Base-by-base conservation (phyloP, 2,888 invertebrate species). In the Deilephila porcellus region DNA sequence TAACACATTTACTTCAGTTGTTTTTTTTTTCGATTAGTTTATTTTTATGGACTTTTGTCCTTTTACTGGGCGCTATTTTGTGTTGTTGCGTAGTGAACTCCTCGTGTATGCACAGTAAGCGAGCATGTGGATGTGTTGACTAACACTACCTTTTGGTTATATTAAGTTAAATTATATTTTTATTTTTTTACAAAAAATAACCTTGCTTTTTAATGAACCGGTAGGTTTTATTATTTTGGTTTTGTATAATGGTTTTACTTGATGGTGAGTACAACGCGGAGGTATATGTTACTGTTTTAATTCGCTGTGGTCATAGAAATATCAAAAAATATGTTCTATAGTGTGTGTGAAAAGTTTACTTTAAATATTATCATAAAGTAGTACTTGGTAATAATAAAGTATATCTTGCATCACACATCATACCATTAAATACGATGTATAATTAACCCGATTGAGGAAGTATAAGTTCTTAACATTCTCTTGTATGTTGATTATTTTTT, bases 121-220 rank as follows among this genome's bases (percentile, higher is more conserved):
- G 72, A 74, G 85, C 86, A 85, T 86, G 87, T 84, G 81, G 78
- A 86, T 88, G 86, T 87, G 86, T 85, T 82, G 71, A 82, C 84
- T 84, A 80, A 83, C 75, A 52, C 6, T 52, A 45, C 14, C 20
- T 52, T 67, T 52, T 45, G 20, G 11, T 67, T 52, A 6, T 52
- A 8, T 17, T 67, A 52, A 25, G 45, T 67, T 52, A 29, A 17
- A 52, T 52, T 25, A 4, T 67, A 2, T 45, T 67, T 25, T 29
- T 3, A 4, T 1, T 29, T 20, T 52, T 56, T 56, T n/a, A 56
- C 56, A 1, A n/a, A 1, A 56, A n/a, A 5, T 1, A 5, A 19
- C n/a, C 4, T 53, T 56, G 14, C 5, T n/a, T 56, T 6, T n/a
- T 56, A 4, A n/a, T 3, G 6, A 7, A 56, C 5, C 56, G 19